Conservation (phyloP, 2,888 invertebrate genomes). For the Coelopa pilipes region DNA sequence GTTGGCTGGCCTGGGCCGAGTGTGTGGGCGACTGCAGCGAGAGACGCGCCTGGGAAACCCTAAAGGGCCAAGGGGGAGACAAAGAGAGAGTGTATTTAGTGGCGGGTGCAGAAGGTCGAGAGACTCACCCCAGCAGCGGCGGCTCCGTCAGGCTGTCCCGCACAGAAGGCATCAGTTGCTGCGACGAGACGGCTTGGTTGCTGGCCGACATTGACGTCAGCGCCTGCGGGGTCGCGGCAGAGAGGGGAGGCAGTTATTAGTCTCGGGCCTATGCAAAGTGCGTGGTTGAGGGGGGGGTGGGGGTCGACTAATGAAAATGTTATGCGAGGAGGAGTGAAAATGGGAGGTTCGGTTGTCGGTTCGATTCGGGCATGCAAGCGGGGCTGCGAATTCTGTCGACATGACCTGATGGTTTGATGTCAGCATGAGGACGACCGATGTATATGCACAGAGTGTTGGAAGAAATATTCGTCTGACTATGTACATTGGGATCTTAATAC, state of each 20-base stretch:
- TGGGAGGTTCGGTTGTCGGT: too few relatives aligned
- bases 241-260: neutral
- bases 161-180: constrained; percentile 74
- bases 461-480: neutral
- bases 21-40: constrained; percentile 61
- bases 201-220: constrained; percentile 72
- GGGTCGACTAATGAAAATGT: neutral
- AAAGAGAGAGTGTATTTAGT: neutral
- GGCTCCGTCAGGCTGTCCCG: constrained; percentile 74
- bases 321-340: neutral
- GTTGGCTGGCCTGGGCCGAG: constrained; percentile 62
- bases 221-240: constrained; percentile 53
- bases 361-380: neutral
- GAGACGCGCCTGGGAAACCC: constrained; percentile 62
- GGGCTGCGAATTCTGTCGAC: neutral
- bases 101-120: neutral
- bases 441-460: neutral
- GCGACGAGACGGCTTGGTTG: constrained; percentile 70
- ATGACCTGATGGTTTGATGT: constrained; percentile 11
- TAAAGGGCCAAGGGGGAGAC: constrained; percentile 37
- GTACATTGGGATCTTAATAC: too few relatives aligned
- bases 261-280: neutral
- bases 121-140: constrained; percentile 69
- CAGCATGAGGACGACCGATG: constrained; percentile 16
- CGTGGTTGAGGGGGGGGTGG: neutral